Conservation (phyloP, 2,113 vertebrate species). For the Lagopus muta region DNA sequence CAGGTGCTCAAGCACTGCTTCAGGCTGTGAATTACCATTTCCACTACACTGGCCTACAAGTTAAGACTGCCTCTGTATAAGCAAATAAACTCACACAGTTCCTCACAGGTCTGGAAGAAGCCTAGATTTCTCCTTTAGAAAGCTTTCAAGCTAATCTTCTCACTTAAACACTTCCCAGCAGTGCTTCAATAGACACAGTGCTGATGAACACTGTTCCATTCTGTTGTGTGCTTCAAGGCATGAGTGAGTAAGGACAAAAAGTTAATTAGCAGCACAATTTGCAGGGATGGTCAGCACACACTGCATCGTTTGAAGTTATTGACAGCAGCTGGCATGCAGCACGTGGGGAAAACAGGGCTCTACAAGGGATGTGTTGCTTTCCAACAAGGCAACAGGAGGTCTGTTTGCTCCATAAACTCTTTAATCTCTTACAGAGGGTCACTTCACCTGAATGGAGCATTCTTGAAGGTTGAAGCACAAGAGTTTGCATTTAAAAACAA, state of each 20-base stretch:
- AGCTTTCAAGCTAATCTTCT: neutral
- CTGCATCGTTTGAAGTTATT: neutral
- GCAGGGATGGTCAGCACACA: neutral
- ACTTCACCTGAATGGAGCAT: neutral
- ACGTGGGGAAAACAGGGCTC: fast-evolving
- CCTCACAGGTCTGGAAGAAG: neutral
- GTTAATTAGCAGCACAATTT: neutral
- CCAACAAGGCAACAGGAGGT: neutral
- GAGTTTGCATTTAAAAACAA: neutral
- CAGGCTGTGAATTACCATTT: no score
- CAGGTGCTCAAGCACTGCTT: no score
- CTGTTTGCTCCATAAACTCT: neutral
- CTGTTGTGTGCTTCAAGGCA: neutral
- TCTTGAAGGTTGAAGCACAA: neutral
- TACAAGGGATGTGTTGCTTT: neutral
- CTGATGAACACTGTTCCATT: neutral
- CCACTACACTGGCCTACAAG: neutral
- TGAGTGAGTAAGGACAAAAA: neutral
- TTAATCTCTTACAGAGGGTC: neutral
- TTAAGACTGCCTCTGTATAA: neutral
- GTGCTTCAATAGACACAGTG: neutral
- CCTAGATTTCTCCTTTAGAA: neutral
- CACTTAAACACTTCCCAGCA: fast-evolving
- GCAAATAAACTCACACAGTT: neutral
- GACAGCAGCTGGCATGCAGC: neutral